These are phyloP conservation scores for Tholera decimalis DNA, from an alignment of 2,888 invertebrate species.

Conservation along the genomic window DNA sequence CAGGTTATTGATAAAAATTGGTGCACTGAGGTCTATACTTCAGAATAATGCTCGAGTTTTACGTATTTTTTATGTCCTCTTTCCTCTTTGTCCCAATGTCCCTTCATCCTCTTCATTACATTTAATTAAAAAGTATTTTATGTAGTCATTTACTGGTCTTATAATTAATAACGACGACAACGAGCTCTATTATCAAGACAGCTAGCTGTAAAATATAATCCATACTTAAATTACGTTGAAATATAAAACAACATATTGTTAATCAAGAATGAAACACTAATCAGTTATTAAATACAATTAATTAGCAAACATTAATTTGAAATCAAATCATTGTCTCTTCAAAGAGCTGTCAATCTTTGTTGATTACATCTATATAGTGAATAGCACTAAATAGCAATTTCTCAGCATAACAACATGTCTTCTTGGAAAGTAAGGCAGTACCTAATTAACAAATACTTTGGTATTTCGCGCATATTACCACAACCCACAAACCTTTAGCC, in stretches of 20 bases:
- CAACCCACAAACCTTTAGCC: too few relatives aligned
- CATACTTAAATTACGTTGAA: not conserved
- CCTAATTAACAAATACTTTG: too few relatives aligned
- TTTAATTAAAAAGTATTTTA: too few relatives aligned
- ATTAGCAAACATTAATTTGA: not conserved
- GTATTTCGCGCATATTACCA: too few relatives aligned
- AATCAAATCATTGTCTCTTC: slow-evolving; percentile 5
- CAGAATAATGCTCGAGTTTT: not conserved
- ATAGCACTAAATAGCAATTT: not conserved
- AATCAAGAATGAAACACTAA: not conserved
- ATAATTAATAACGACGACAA: too few relatives aligned
- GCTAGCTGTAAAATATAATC: not conserved
- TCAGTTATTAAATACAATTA: not conserved
- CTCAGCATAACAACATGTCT: too few relatives aligned
- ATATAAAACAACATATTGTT: not conserved
- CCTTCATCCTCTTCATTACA: too few relatives aligned
- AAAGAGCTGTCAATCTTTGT: not conserved
- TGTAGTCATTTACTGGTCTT: too few relatives aligned
- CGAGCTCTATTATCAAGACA: not conserved
- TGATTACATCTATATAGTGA: not conserved
- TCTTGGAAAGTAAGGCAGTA: too few relatives aligned
- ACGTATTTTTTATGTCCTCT: too few relatives aligned
- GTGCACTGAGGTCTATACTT: not conserved
- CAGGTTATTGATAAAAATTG: too few relatives aligned
- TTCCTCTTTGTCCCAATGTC: too few relatives aligned